Percentiles rank a stretch among this genome's conserved stretches.
Conservation (phyloP, 2,888 invertebrate genomes). For the Macrostomum cliftonense region DNA sequence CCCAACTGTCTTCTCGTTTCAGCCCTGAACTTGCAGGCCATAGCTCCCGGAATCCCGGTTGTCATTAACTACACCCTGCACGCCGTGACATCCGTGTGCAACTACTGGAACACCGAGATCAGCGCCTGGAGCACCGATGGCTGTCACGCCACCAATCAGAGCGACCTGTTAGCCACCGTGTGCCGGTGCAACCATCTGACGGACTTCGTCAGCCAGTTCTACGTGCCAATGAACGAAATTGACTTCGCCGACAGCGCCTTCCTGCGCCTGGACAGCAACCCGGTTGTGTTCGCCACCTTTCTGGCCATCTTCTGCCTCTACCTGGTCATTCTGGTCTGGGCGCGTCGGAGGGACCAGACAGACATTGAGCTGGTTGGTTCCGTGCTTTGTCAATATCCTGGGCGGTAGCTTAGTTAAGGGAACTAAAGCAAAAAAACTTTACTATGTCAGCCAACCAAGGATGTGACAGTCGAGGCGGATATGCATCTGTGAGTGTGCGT, state of each 20-base stretch:
- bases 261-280: slow-evolving; percentile 16
- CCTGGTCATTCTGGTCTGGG: slow-evolving; percentile 14
- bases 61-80: slow-evolving; percentile 20
- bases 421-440: no score
- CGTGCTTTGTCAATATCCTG: not conserved
- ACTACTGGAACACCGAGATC: slow-evolving; percentile 24
- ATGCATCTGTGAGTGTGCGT: no score
- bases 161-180: slow-evolving; percentile 12
- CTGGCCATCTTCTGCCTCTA: slow-evolving; percentile 14
- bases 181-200: slow-evolving; percentile 15
- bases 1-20: no score
- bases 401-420: no score
- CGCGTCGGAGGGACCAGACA: slow-evolving; percentile 12
- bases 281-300: slow-evolving; percentile 15
- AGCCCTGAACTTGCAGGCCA: not conserved
- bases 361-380: slow-evolving; percentile 13
- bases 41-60: not conserved
- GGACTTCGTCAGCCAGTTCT: slow-evolving; percentile 14
- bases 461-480: no score
- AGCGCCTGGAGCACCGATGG: slow-evolving; percentile 26
- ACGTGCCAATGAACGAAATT: slow-evolving; percentile 16
- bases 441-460: no score
- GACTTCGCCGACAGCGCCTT: slow-evolving; percentile 16
- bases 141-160: slow-evolving; percentile 16
- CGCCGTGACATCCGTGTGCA: slow-evolving; percentile 24